These are phyloP conservation scores for Lytechinus pictus DNA, from an alignment of 35 echinoderm and acorn worm genomes.

Conservation along the genomic window DNA sequence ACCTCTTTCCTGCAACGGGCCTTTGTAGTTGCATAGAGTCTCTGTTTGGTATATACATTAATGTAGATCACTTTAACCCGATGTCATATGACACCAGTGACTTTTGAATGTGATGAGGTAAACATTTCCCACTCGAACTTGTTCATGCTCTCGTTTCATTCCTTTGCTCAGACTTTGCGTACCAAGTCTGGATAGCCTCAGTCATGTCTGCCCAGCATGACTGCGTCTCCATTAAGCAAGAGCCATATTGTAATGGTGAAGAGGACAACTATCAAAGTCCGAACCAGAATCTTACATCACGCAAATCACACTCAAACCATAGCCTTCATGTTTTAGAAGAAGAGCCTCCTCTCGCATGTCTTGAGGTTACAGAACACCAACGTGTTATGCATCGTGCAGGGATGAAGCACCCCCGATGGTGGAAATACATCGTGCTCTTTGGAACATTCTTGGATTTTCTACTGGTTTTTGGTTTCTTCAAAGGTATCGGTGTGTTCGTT, in stretches of 20 bases:
- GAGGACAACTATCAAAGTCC: background rate
- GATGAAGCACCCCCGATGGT: background rate
- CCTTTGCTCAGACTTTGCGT: no score
- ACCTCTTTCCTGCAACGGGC: no score
- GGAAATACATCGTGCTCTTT: background rate
- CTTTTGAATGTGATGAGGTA: no score
- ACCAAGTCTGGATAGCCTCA: no score
- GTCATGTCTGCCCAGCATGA: no score
- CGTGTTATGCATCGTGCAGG: background rate
- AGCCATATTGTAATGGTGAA: background rate
- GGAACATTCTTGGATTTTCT: background rate
- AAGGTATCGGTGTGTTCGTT: constrained; percentile 30
- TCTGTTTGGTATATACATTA: no score
- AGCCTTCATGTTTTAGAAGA: background rate
- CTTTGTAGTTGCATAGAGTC: no score
- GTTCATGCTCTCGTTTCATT: no score
- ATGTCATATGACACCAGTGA: no score
- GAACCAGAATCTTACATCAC: background rate
- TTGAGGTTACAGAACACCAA: background rate
- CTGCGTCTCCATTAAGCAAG: background rate
- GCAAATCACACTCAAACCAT: background rate
- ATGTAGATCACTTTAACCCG: no score
- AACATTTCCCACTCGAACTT: no score
- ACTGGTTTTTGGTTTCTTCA: constrained; percentile 15
- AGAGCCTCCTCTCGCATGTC: background rate